phyloP scores from a whole-genome alignment of 2,888 invertebrate species.

The Ornithoptera alexandrae region DNA sequence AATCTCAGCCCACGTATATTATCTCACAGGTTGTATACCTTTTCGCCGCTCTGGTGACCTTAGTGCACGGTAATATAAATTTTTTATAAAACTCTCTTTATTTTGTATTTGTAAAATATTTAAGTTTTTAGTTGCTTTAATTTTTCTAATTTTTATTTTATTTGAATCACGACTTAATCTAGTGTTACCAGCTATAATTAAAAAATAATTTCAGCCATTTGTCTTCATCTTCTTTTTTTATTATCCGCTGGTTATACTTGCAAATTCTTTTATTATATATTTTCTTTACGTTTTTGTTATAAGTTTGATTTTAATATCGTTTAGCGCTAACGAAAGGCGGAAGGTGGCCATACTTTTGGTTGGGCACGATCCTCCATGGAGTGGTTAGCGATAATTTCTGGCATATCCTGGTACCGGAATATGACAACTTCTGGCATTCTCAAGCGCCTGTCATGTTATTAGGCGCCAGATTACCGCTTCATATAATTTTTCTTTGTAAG shows the following conservation, averaged over 20 bases:
- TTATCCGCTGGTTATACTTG: neutral
- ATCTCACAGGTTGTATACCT: conserved; percentile 82
- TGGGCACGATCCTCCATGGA: conserved; percentile 86
- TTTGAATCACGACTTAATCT: too few relatives aligned
- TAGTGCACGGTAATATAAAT: conserved; percentile 81
- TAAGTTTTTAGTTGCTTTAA: too few relatives aligned
- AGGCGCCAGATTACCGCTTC: conserved; percentile 85
- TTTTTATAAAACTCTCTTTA: neutral
- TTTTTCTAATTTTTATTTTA: too few relatives aligned
- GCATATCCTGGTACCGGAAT: conserved; percentile 85
- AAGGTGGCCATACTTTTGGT: conserved; percentile 87
- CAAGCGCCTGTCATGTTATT: conserved; percentile 86
- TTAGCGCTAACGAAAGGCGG: conserved; percentile 85
- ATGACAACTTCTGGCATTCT: conserved; percentile 92
- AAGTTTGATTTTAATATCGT: conserved; percentile 4
- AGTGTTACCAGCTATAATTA: neutral
- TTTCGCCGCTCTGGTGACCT: conserved; percentile 81
- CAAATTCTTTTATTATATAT: neutral
- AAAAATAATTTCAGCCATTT: neutral
- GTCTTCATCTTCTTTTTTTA: neutral
- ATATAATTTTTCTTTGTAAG: conserved; percentile 87
- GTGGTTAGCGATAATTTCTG: conserved; percentile 84
- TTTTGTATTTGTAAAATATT: too few relatives aligned
- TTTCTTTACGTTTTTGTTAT: neutral
- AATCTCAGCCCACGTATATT: conserved; percentile 84